These are phyloP conservation scores for Ophiodon elongatus DNA, from an alignment of 2,113 vertebrate species.

Conservation along the genomic window DNA sequence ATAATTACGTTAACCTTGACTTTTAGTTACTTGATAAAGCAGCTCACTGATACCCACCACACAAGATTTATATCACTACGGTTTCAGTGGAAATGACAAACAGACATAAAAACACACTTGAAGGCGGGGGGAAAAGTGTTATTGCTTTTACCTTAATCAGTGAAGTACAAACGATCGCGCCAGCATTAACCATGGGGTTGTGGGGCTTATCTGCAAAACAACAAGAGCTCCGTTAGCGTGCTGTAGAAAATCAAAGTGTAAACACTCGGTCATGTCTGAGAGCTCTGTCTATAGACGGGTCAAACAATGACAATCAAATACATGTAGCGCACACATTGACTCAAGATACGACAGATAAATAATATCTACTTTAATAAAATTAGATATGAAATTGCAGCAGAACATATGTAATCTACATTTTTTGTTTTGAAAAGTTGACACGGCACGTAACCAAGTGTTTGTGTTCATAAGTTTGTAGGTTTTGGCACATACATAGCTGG, in stretches of 20 bases:
- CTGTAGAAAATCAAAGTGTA: constrained; percentile 11
- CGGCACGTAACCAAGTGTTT: neutral
- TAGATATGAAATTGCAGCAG: neutral
- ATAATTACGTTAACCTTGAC: constrained; percentile 21
- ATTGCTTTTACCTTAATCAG: constrained; percentile 94
- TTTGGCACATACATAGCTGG: neutral
- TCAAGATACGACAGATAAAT: neutral
- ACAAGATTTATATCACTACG: neutral
- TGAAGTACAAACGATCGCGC: constrained; percentile 97
- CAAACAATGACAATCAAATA: constrained; percentile 29
- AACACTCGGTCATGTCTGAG: neutral
- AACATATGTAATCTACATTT: neutral
- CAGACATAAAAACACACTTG: constrained; percentile 36
- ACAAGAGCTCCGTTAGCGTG: constrained; percentile 23
- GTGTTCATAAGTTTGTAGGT: neutral
- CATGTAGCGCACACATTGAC: constrained; percentile 10
- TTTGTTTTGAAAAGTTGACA: neutral
- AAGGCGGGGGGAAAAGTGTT: neutral
- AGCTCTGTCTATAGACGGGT: constrained; percentile 30
- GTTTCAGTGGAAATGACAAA: constrained; percentile 38
- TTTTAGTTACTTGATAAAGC: constrained; percentile 33
- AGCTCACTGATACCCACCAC: constrained; percentile 35
- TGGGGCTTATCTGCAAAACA: constrained; percentile 93
- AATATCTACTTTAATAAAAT: neutral
- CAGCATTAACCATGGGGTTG: constrained; percentile 99